Base-by-base conservation (phyloP, 2,113 vertebrate genomes). In the Hirundichthys speculiger region DNA sequence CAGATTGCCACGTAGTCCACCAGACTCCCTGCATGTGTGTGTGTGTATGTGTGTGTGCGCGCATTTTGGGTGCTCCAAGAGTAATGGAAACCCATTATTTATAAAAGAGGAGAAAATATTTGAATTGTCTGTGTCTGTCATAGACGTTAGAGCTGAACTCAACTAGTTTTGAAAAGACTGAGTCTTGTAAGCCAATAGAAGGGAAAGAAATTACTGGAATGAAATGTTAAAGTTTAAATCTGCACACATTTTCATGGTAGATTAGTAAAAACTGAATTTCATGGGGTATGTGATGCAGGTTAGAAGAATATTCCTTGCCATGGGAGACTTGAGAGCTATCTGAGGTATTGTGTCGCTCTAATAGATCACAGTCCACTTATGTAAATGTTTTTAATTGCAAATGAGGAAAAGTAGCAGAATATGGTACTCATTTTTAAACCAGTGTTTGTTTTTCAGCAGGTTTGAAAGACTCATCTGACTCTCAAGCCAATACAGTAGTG, bases 1-100 rank as follows among this genome's bases (percentile, higher is more conserved):
- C 83, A 63, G 76, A 88, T 62, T 91, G 92, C 92, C 92, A 93
- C 92, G 92, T 93, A 91, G 90, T 84, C 92, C 86, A 75, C 71
- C 67, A 86, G 82, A 80, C 79, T 59, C 12, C 73, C 24, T 65
- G 34, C 61, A 55, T 43, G 40, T 77, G 77, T 63, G 59, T 71
- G 64, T 76, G 69, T 77, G 72, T 83, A 79, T 64, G 60, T 41
- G 41, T 77, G 73, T 63, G 56, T 72, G 65, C 77, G 66, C 11
- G 30, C 30, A 34, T 7, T 77, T 64, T 85, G 81, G 64, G 77
- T 34, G 57, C 66, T 88, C 47, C 54, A 73, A 69, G 57, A 80
- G 82, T 86, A 90, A 92, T 88, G 85, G 90, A 91, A 92, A 91
- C 79, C 82, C 80, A 76, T 79, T 84, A 89, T 90, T 89, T 88